Conservation (phyloP, 2,888 invertebrate genomes). For the Agriopis marginaria region DNA sequence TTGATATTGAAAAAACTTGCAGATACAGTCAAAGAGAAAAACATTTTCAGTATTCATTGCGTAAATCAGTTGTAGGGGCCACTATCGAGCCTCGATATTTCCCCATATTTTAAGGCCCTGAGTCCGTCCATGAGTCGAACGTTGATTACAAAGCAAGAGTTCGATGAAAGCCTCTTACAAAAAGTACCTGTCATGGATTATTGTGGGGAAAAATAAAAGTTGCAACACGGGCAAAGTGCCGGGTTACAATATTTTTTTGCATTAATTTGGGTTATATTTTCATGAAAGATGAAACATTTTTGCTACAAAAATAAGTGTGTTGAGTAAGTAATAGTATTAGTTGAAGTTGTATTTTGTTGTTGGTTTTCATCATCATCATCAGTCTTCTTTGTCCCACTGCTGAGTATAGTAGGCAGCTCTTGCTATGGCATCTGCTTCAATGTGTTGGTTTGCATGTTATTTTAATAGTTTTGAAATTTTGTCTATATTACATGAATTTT, state of each 20-base stretch:
- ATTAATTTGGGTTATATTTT: constrained; percentile 17
- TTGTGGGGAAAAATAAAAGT: constrained; percentile 31
- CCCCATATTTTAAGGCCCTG: neutral
- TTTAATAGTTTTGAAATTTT: too few relatives aligned
- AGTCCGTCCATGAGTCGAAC: constrained; percentile 22
- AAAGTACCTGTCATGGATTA: constrained; percentile 37
- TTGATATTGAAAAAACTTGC: too few relatives aligned
- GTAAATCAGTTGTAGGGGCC: neutral
- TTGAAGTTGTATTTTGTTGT: too few relatives aligned
- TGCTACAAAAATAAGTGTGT: neutral
- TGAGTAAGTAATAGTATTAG: neutral
- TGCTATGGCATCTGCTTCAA: too few relatives aligned
- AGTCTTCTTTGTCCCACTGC: too few relatives aligned
- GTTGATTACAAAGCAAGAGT: constrained; percentile 38
- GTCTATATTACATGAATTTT: too few relatives aligned
- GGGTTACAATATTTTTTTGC: constrained; percentile 26
- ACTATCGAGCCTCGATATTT: neutral
- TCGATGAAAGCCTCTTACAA: constrained; percentile 34
- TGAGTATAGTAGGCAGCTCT: too few relatives aligned
- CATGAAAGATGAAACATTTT: constrained; percentile 6
- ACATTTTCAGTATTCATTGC: too few relatives aligned
- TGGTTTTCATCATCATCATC: too few relatives aligned
- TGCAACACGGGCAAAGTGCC: constrained; percentile 15
- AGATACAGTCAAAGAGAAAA: too few relatives aligned
- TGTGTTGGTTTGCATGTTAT: too few relatives aligned